These are phyloP conservation scores for Palloptera scutellata DNA, from an alignment of 2,888 invertebrate species.

Conservation along the genomic window DNA sequence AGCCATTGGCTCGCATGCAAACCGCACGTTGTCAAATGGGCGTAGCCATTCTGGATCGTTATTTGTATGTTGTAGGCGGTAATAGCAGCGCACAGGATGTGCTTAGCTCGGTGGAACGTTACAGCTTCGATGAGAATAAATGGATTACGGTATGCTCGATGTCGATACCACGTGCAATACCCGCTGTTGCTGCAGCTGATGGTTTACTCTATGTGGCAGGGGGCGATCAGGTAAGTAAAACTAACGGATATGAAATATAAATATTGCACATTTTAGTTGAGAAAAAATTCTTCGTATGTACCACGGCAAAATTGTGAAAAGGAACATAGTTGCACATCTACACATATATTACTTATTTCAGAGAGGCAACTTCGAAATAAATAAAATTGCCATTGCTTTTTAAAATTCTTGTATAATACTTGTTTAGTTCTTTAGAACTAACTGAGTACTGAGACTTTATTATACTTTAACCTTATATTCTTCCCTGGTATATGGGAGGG, in stretches of 20 bases:
- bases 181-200: slow-evolving; percentile 85
- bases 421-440: too few relatives aligned
- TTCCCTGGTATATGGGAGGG: too few relatives aligned
- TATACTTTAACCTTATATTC: not conserved
- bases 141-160: slow-evolving; percentile 82
- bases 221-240: slow-evolving; percentile 71
- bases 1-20: slow-evolving; percentile 77
- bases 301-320: not conserved
- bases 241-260: not conserved
- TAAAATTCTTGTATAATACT: too few relatives aligned
- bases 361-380: too few relatives aligned
- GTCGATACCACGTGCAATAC: slow-evolving; percentile 79
- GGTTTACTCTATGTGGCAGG: slow-evolving; percentile 85
- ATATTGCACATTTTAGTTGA: not conserved
- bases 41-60: slow-evolving; percentile 82
- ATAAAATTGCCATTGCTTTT: too few relatives aligned
- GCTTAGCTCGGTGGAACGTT: slow-evolving; percentile 80
- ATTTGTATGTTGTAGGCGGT: slow-evolving; percentile 88
- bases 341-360: too few relatives aligned
- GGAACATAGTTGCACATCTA: too few relatives aligned
- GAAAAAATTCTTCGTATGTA: not conserved
- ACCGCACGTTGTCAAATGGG: slow-evolving; percentile 89
- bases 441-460: too few relatives aligned
- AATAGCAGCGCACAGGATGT: slow-evolving; percentile 83
- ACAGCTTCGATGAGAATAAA: slow-evolving; percentile 65